phyloP scores from a whole-genome alignment of 1,140 invertebrate genomes.

The Meloidogyne hapla region DNA sequence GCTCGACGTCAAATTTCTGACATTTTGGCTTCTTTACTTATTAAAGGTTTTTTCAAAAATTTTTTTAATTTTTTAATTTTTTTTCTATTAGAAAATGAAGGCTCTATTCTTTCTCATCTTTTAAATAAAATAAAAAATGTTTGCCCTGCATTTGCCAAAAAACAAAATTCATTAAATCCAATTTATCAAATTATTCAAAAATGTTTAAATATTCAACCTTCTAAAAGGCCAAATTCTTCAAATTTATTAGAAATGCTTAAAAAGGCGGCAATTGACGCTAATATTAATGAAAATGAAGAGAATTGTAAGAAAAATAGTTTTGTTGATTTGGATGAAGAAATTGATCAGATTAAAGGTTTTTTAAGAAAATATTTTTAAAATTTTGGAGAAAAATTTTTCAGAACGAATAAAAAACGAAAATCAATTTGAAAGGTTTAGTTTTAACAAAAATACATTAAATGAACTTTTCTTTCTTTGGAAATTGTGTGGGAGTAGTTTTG shows the following conservation, averaged over 20 bases:
- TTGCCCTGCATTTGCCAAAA: constrained; percentile 16
- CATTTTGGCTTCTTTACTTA: neutral
- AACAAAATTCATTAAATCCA: constrained; percentile 15
- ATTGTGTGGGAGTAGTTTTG: constrained; percentile 42
- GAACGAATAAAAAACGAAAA: constrained; percentile 32
- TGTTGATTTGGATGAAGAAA: constrained; percentile 25
- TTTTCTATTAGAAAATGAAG: constrained; percentile 36
- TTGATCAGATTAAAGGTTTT: constrained; percentile 33
- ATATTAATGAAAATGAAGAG: neutral
- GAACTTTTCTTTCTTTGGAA: constrained; percentile 50
- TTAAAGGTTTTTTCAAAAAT: constrained; percentile 15
- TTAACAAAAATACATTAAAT: constrained; percentile 24
- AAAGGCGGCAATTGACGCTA: neutral
- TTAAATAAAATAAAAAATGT: constrained; percentile 30
- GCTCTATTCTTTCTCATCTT: constrained; percentile 32
- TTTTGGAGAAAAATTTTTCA: constrained; percentile 23
- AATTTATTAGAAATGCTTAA: constrained; percentile 17
- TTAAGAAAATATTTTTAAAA: neutral
- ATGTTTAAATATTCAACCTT: constrained; percentile 42
- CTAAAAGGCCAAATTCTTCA: constrained; percentile 30
- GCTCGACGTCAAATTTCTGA: constrained; percentile 2
- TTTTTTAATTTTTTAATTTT: neutral
- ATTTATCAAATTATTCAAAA: constrained; percentile 2
- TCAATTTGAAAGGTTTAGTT: constrained; percentile 21
- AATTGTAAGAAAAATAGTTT: neutral